A percentile compares a stretch with the other conserved stretches of the same genome.
Conservation (phyloP, 2,888 invertebrate species). For the Monochamus alternatus region DNA sequence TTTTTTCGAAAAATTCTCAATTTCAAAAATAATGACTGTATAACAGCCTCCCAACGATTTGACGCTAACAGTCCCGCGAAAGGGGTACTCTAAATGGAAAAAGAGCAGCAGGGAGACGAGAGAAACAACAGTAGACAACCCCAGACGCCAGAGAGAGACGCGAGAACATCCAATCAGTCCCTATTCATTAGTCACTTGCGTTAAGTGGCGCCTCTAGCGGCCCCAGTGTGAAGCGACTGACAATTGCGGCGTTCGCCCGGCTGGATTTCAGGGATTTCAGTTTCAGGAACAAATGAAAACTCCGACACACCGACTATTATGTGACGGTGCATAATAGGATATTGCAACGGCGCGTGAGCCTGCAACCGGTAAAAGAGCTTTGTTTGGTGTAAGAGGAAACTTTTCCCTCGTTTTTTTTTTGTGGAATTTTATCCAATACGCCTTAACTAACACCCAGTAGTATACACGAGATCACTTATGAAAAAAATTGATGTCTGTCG, state of each 20-base stretch:
- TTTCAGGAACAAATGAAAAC: slow-evolving; percentile 44
- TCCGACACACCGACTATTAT: slow-evolving; percentile 45
- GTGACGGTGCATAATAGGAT: slow-evolving; percentile 37
- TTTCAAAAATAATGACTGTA: too few relatives aligned
- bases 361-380: not conserved
- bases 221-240: slow-evolving; percentile 63
- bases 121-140: slow-evolving; percentile 25
- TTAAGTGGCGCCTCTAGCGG: slow-evolving; percentile 63
- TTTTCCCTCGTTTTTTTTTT: too few relatives aligned
- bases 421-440: too few relatives aligned
- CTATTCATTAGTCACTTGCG: slow-evolving; percentile 66
- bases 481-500: too few relatives aligned
- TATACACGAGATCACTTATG: too few relatives aligned
- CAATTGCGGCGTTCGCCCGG: slow-evolving; percentile 57
- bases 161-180: slow-evolving; percentile 61
- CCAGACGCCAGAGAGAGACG: slow-evolving; percentile 38
- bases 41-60: not conserved
- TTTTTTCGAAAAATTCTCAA: too few relatives aligned
- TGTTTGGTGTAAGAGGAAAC: too few relatives aligned
- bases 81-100: slow-evolving; percentile 35
- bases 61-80: not conserved
- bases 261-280: slow-evolving; percentile 43
- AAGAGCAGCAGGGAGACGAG: slow-evolving; percentile 36
- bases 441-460: too few relatives aligned
- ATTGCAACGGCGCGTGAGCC: slow-evolving; percentile 25